These are phyloP conservation scores for Catocala sponsa DNA, from an alignment of 2,888 invertebrate species.

Conservation along the genomic window DNA sequence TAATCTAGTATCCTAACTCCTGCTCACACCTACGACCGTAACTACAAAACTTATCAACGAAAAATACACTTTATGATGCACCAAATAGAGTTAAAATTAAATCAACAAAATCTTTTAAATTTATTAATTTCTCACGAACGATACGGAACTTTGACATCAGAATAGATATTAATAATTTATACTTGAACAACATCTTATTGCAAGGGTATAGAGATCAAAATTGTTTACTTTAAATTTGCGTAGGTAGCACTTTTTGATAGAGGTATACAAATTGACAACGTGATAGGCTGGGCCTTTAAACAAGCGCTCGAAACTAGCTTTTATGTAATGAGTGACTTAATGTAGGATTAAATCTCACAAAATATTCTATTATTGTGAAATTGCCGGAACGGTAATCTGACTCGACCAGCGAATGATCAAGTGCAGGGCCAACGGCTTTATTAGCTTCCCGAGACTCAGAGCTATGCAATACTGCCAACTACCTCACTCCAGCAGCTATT, in stretches of 20 bases:
- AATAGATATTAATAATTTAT: slow-evolving; percentile 18
- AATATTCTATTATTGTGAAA: too few relatives aligned
- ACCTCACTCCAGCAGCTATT: too few relatives aligned
- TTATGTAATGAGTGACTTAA: too few relatives aligned
- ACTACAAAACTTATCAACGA: background rate
- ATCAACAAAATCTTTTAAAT: background rate
- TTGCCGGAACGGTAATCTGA: too few relatives aligned
- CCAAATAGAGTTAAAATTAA: slow-evolving; percentile 13
- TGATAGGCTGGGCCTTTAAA: slow-evolving; percentile 2
- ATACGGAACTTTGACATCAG: slow-evolving; percentile 45
- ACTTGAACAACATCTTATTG: slow-evolving; percentile 24
- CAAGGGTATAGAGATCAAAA: slow-evolving; percentile 27
- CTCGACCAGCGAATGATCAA: too few relatives aligned
- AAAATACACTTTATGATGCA: slow-evolving; percentile 8
- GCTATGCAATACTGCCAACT: too few relatives aligned
- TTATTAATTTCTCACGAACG: slow-evolving; percentile 29
- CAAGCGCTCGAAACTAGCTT: background rate
- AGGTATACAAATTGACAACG: slow-evolving; percentile 19
- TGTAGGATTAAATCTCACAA: too few relatives aligned
- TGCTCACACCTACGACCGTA: slow-evolving; percentile 28
- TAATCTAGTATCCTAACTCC: slow-evolving; percentile 29
- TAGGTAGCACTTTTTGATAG: slow-evolving; percentile 17
- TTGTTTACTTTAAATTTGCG: slow-evolving; percentile 5
- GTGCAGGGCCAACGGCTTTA: too few relatives aligned
- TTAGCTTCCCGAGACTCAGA: too few relatives aligned